Evolutionary conservation across 1,140 invertebrate species (phyloP), one percentile per base, ranked within the genome.

Genomic region (Zophobas morio): DNA sequence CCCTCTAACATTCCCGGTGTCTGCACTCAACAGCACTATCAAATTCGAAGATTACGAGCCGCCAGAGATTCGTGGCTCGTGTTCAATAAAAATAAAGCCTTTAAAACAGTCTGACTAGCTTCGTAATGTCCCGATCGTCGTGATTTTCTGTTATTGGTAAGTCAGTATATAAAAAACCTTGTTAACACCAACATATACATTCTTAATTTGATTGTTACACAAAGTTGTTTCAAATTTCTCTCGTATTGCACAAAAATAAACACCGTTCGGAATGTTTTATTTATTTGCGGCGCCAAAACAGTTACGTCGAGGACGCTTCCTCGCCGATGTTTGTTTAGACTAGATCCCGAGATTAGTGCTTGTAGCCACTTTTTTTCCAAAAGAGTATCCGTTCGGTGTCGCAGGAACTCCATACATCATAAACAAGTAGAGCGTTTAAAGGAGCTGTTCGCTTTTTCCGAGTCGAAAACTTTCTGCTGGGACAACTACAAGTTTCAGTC

Each of bases 211-310:
- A 66, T 66, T 66, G 60, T 66, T 66, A 63, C 36, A 63, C 39
- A 39, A 42, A 66, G 60, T 66, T 66, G 37, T 66, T 66, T 20
- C 20, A 20, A 20, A 20, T 20, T 20, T 66, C 8, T 66, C 40
- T 66, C 60, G 60, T 39, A 66, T 66, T 66, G 60, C 40, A 66
- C 42, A 66, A 66, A 66, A 66, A 66, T 66, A 66, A 66, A 66
- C 60, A 66, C 6, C 32, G 37, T 42, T 35, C 2, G n/a, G n/a
- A 66, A n/a, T 42, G 60, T 66, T 66, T 57, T 2, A 57, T 57
- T 60, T 66, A 66, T 66, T 42, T 40, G 60, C 60, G 60, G 60
- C 60, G 60, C 60, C 60, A 33, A 40, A 66, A 32, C 5, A 6
- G 39, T 60, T 39, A 60, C 60, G n/a, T 8, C 8, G 8, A 51